Base-by-base conservation (phyloP, 1,140 invertebrate species). In the Drosophila jambulina region DNA sequence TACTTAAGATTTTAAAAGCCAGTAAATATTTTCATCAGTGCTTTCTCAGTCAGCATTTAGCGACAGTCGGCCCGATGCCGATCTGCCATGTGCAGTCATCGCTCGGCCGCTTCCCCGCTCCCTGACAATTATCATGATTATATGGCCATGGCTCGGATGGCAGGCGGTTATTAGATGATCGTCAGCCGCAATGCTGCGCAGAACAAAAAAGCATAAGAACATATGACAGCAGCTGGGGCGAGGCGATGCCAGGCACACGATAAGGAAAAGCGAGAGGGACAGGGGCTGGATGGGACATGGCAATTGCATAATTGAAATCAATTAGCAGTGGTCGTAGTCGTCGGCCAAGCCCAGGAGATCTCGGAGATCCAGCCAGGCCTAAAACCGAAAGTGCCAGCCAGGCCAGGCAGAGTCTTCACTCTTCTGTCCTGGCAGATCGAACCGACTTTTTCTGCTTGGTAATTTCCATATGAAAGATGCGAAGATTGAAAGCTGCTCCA, bases 291-390 rank as follows among this genome's bases (percentile, higher is more conserved):
- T 46, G 51, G 77, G 68, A 75, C 75, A 64, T 61, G 45, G 65
- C 84, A 88, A 88, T 88, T 88, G 84, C 85, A 88, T 88, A 88
- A 88, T 90, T 88, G 81, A 88, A 88, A 88, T 85, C 81, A 88
- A 88, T 88, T 88, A 88, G 70, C 69, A 80, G 40, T 23, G 74
- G 51, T 54, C 51, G 29, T 21, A 9, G 49, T 53, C 27, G 64
- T 86, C 54, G 65, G 53, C 58, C 59, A 58, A 79, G 76, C 59
- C 67, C 65, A 45, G 61, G 32, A 61, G 29, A 67, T 46, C 13
- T 25, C 29, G n/a, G 17, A 38, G 49, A 23, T 48, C 32, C 51
- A 8, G 19, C 19, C 49, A 15, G 40, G 62, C 61, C 60, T 78
- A 59, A 87, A 88, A 88, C 67, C 56, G 84, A 88, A 88, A 88